phyloP scores from a whole-genome alignment of 2,797 vertebrate species.

The Pelodytes ibericus region DNA sequence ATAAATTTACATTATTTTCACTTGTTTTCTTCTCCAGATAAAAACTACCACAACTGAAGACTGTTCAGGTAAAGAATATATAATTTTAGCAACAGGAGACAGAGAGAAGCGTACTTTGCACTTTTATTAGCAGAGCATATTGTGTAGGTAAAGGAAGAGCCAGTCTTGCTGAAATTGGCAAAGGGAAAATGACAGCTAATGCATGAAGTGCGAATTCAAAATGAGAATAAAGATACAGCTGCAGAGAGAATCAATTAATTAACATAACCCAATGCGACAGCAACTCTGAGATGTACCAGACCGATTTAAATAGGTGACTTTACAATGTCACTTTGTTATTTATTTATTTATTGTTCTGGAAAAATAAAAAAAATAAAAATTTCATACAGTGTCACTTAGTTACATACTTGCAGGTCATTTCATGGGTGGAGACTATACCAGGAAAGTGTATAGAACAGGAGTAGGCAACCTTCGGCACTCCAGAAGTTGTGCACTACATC shows the following conservation, averaged over 20 bases:
- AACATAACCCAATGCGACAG: slow-evolving; percentile 53
- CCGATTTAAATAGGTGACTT: slow-evolving; percentile 52
- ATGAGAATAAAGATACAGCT: slow-evolving; percentile 60
- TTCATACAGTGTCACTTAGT: too few species aligned
- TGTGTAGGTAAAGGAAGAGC: slow-evolving; percentile 60
- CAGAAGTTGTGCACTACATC: too few species aligned
- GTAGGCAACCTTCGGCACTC: too few species aligned
- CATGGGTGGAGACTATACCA: too few species aligned
- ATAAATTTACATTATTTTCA: neutral
- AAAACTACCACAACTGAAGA: neutral
- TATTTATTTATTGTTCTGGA: too few species aligned
- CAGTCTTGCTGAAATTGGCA: slow-evolving; percentile 62
- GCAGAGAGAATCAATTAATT: slow-evolving; percentile 60
- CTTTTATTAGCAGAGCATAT: slow-evolving; percentile 66
- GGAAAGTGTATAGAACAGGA: too few species aligned
- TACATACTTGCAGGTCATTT: too few species aligned
- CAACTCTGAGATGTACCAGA: slow-evolving; percentile 48
- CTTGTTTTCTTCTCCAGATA: neutral
- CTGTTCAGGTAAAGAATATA: slow-evolving; percentile 48
- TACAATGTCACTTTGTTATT: slow-evolving; percentile 44
- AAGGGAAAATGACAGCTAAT: slow-evolving; percentile 59
- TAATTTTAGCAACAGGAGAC: slow-evolving; percentile 60
- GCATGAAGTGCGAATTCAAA: slow-evolving; percentile 59
- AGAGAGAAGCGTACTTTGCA: slow-evolving; percentile 56
- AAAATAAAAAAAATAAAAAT: slow-evolving; percentile 48